Evolutionary conservation across 2,888 invertebrate genomes (phyloP).

Genomic region (Pomacea canaliculata): DNA sequence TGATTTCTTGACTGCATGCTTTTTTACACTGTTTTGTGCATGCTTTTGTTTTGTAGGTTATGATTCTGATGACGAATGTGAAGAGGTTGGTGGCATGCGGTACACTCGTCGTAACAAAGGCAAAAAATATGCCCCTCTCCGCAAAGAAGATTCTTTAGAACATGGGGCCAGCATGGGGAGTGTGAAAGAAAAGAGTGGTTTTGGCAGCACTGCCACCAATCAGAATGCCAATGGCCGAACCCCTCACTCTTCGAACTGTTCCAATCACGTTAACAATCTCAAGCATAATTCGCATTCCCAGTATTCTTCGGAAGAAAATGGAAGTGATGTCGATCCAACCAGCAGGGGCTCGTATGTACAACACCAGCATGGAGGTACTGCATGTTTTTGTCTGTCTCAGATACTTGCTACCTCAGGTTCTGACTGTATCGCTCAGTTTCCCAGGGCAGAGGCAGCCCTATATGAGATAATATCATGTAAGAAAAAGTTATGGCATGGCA

Average conservation of each 20-base stretch:
- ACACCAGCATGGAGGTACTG: conserved; percentile 71
- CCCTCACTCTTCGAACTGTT: conserved; percentile 2
- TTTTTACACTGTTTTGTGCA: conserved; percentile 40
- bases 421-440: background rate
- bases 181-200: conserved; percentile 30
- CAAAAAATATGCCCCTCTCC: conserved; percentile 63
- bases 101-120: conserved; percentile 59
- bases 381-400: conserved; percentile 3
- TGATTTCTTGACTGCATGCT: conserved; percentile 16
- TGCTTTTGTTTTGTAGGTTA: conserved; percentile 63
- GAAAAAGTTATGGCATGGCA: no score
- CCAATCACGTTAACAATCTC: conserved; percentile 28
- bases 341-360: conserved; percentile 68
- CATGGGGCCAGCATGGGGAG: conserved; percentile 35
- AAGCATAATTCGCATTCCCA: conserved; percentile 47
- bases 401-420: background rate
- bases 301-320: conserved; percentile 57
- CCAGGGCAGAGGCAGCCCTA: background rate
- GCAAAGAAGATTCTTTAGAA: conserved; percentile 59
- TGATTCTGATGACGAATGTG: conserved; percentile 65
- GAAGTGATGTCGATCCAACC: conserved; percentile 57
- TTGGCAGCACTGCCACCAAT: conserved; percentile 24
- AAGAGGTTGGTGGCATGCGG: conserved; percentile 50
- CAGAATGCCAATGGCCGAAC: conserved; percentile 28
- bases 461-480: no score